A percentile compares a stretch with the other conserved stretches of the same genome.
Evolutionary conservation across 2,113 vertebrate species (phyloP).

Genomic region (Azemiops feae): DNA sequence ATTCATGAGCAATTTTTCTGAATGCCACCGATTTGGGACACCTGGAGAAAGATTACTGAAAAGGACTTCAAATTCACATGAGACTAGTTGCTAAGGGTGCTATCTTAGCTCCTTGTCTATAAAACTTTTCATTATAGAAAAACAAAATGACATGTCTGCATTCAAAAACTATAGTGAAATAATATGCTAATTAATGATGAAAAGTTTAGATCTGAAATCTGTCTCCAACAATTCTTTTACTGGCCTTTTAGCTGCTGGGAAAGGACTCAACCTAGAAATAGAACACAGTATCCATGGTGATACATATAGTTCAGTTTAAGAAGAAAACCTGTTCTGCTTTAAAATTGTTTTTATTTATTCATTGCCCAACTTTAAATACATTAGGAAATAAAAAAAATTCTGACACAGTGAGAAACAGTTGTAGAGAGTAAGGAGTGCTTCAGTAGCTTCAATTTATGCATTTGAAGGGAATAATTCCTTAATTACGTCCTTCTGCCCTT

Average conservation of each 20-base stretch:
- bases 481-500: conserved; percentile 55
- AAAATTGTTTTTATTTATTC: conserved; percentile 52
- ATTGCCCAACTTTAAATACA: conserved; percentile 55
- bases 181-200: conserved; percentile 19
- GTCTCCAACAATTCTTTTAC: conserved; percentile 36
- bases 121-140: neutral
- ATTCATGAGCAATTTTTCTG: neutral
- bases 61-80: neutral
- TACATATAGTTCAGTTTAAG: conserved; percentile 48
- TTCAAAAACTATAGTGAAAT: conserved; percentile 2
- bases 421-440: neutral
- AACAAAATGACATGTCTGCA: neutral
- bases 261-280: conserved; percentile 61
- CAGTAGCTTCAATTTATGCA: neutral
- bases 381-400: conserved; percentile 22
- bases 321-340: conserved; percentile 45
- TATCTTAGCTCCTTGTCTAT: neutral
- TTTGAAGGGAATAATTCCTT: conserved; percentile 46
- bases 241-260: conserved; percentile 41
- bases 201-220: conserved; percentile 19
- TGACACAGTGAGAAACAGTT: conserved; percentile 19
- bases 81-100: neutral
- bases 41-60: neutral
- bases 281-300: conserved; percentile 61
- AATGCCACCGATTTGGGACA: neutral